phyloP scores from a whole-genome alignment of 2,113 vertebrate species.

The Electrona antarctica region DNA sequence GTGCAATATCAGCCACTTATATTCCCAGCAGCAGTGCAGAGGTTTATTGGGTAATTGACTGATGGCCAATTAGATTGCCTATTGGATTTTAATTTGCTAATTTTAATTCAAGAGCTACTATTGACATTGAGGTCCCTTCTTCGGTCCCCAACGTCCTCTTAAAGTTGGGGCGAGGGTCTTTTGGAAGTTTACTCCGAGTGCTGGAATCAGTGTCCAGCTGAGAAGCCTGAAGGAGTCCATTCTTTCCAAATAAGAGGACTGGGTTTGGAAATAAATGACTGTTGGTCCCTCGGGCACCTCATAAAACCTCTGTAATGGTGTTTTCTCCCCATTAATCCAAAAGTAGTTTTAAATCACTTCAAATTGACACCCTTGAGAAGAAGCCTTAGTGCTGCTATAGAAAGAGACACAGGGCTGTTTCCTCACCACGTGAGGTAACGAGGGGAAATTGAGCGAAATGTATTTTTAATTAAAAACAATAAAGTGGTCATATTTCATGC shows the following conservation, averaged over 20 bases:
- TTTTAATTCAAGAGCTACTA: constrained; percentile 15
- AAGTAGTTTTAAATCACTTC: constrained; percentile 63
- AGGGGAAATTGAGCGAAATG: constrained; percentile 60
- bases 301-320: constrained; percentile 56
- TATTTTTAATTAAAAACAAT: constrained; percentile 71
- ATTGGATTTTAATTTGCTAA: background rate
- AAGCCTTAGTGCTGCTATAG: constrained; percentile 29
- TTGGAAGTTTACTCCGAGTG: background rate
- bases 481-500: constrained; percentile 50
- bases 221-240: constrained; percentile 46
- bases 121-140: constrained; percentile 25
- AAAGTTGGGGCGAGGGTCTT: background rate
- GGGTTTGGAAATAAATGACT: constrained; percentile 48
- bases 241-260: constrained; percentile 43
- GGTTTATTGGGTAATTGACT: constrained; percentile 32
- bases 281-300: constrained; percentile 59
- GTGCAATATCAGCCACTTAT: constrained; percentile 23
- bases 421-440: constrained; percentile 36
- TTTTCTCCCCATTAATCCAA: constrained; percentile 65
- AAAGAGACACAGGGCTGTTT: constrained; percentile 17
- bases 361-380: constrained; percentile 58
- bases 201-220: constrained; percentile 28
- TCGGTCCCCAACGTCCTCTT: background rate
- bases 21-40: constrained; percentile 4
- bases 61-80: constrained; percentile 39